A percentile compares a stretch with the other conserved stretches of the same genome.
These are phyloP conservation scores for Brachirus orientalis DNA, from an alignment of 2,113 vertebrate species.

Conservation along the genomic window DNA sequence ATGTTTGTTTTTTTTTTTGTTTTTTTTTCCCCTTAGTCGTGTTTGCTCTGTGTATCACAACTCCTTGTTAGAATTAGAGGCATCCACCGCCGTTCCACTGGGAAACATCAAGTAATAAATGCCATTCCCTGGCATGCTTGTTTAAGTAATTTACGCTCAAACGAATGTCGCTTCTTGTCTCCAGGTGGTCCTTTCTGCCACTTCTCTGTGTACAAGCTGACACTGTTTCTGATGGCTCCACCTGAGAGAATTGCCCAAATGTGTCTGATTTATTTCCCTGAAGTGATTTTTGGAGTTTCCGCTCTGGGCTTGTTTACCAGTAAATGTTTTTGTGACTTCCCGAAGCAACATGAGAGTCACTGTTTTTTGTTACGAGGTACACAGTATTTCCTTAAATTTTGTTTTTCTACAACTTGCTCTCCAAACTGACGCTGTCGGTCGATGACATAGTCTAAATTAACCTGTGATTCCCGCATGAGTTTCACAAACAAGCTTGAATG, in stretches of 20 bases:
- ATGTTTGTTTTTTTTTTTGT: constrained; percentile 65
- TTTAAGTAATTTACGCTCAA: constrained; percentile 80
- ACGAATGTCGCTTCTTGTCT: constrained; percentile 71
- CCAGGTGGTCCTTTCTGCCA: constrained; percentile 78
- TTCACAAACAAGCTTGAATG: constrained; percentile 65
- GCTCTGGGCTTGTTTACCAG: constrained; percentile 78
- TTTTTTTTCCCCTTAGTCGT: not conserved
- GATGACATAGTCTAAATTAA: constrained; percentile 75
- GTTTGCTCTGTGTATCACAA: constrained; percentile 63
- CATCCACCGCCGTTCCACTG: constrained; percentile 52
- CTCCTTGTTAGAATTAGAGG: constrained; percentile 66
- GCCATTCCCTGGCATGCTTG: constrained; percentile 72
- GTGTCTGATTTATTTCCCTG: constrained; percentile 62
- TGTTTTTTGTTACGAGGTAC: constrained; percentile 40
- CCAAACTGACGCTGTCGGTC: constrained; percentile 61
- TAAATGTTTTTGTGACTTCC: constrained; percentile 76
- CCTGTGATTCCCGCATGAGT: constrained; percentile 74
- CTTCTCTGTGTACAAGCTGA: constrained; percentile 60
- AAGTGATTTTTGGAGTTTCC: constrained; percentile 66
- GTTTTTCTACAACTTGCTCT: not conserved
- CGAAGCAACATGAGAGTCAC: constrained; percentile 46
- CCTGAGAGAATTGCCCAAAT: constrained; percentile 82
- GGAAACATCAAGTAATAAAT: constrained; percentile 74
- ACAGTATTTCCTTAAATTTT: constrained; percentile 32
- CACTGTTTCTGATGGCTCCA: constrained; percentile 78